Conservation (phyloP, 2,888 invertebrate genomes). For the Andrena camellia region DNA sequence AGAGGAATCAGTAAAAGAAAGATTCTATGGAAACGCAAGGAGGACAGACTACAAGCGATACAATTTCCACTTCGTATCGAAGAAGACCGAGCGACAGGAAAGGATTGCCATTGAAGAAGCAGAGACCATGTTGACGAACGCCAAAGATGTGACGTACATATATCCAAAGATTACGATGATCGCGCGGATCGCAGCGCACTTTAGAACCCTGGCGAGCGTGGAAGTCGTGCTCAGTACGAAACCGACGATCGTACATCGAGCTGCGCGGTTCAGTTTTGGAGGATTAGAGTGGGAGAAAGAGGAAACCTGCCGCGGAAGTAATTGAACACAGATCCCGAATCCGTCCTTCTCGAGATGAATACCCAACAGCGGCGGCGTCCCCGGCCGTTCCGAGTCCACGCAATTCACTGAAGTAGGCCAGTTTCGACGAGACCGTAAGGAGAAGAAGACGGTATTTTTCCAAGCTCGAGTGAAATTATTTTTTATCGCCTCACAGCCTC, state of each 20-base stretch:
- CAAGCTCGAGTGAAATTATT: conserved; percentile 49
- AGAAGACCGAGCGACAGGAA: not conserved
- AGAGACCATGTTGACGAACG: conserved; percentile 12
- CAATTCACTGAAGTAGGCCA: conserved; percentile 24
- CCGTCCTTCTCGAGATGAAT: conserved; percentile 61
- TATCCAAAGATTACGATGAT: conserved; percentile 75
- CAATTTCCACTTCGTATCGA: no score
- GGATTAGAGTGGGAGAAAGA: not conserved
- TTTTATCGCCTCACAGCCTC: conserved; percentile 46
- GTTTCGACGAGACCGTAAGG: conserved; percentile 1
- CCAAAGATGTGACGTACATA: conserved; percentile 77
- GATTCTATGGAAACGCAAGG: not conserved
- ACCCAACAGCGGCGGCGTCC: not conserved
- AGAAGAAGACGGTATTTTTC: conserved; percentile 48
- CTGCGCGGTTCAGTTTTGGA: no score
- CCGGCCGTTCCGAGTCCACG: not conserved
- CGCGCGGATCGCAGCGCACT: not conserved
- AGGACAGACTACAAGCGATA: no score
- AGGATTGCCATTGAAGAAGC: not conserved
- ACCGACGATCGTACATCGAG: not conserved
- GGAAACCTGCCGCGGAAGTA: conserved; percentile 46
- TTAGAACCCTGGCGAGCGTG: conserved; percentile 24
- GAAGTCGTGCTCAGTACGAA: conserved; percentile 16
- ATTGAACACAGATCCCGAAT: conserved; percentile 57
- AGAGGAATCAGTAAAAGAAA: not conserved